Percentiles rank a stretch among this genome's conserved stretches.
phyloP scores from a whole-genome alignment of 92 coral and sea anemone species.

The Umimayanthus kanabou region DNA sequence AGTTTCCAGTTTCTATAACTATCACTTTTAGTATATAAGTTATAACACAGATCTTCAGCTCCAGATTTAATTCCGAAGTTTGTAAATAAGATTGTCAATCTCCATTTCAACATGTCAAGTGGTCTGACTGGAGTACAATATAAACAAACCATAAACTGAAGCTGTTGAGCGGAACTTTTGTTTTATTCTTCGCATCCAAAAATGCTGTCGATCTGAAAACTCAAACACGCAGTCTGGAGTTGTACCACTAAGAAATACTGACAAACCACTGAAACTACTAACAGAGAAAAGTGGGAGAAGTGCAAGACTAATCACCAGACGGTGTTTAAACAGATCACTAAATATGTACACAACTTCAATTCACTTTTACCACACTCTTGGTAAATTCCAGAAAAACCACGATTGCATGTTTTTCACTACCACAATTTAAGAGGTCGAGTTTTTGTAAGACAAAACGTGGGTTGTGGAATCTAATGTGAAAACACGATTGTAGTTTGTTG shows the following conservation, averaged over 20 bases:
- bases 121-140: background rate
- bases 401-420: background rate
- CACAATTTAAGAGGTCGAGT: background rate
- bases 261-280: background rate
- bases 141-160: constrained; percentile 21
- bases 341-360: background rate
- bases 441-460: background rate
- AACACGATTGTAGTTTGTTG: background rate
- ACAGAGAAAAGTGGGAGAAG: background rate
- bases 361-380: background rate
- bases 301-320: constrained; percentile 3
- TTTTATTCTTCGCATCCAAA: background rate
- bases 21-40: background rate
- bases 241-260: background rate
- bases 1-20: background rate
- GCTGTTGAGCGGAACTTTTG: background rate
- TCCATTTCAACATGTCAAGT: background rate
- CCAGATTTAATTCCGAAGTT: background rate
- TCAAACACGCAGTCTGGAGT: background rate
- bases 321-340: background rate
- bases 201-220: background rate
- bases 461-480: background rate
- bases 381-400: constrained; percentile 9
- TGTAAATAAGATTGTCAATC: background rate
- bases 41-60: background rate